These are phyloP conservation scores for Basileuterus tristriatus DNA, from an alignment of 2,797 vertebrate genomes.

Conservation along the genomic window DNA sequence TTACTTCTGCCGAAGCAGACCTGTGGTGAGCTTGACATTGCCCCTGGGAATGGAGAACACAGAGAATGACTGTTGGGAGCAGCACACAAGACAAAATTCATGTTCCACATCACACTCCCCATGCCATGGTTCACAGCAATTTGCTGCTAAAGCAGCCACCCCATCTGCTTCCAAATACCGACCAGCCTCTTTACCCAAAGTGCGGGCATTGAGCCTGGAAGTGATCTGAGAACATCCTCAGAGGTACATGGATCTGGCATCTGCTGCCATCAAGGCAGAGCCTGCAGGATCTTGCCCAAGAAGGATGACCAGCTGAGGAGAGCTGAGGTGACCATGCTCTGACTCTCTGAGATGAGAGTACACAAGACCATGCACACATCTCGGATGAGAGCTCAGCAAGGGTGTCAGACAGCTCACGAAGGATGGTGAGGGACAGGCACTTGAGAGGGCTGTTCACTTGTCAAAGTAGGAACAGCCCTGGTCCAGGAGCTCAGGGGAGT, in stretches of 20 bases:
- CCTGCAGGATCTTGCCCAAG: background rate
- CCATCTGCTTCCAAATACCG: background rate
- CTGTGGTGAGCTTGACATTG: background rate
- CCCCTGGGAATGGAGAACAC: background rate
- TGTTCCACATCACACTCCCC: background rate
- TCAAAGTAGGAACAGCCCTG: background rate
- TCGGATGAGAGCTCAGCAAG: background rate
- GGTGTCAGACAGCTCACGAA: background rate
- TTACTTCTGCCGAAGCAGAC: background rate
- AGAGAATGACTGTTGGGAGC: background rate
- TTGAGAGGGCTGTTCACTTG: background rate
- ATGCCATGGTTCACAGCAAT: fast-evolving
- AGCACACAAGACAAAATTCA: background rate
- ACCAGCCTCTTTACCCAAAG: background rate
- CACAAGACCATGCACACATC: background rate
- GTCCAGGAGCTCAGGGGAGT: background rate
- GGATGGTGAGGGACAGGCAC: background rate
- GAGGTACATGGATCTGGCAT: background rate
- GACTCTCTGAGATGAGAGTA: background rate
- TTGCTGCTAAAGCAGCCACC: background rate
- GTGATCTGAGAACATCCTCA: background rate
- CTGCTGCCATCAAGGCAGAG: background rate
- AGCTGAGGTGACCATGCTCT: background rate
- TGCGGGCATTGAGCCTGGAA: background rate
- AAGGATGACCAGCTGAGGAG: background rate